These are phyloP conservation scores for Alligator mississippiensis DNA, from an alignment of 2,113 vertebrate genomes.

Conservation along the genomic window DNA sequence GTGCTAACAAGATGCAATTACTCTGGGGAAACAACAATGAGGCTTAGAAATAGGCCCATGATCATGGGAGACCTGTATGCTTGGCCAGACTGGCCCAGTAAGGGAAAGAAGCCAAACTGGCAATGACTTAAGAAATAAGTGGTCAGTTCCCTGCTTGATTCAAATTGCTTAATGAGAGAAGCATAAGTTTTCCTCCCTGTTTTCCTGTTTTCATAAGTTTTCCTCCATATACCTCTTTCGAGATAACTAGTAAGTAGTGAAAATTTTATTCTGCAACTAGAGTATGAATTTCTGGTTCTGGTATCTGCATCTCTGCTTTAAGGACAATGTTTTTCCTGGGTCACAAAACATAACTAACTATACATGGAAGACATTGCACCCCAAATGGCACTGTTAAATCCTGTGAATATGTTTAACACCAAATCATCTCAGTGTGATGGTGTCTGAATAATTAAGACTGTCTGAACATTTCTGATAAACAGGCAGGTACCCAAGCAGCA, in stretches of 20 bases:
- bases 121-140: neutral
- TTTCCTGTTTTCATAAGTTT: rapidly evolving
- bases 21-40: neutral
- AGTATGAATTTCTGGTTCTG: neutral
- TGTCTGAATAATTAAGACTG: neutral
- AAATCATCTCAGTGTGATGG: neutral
- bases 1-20: neutral
- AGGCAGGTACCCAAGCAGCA: rapidly evolving
- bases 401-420: neutral
- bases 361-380: neutral
- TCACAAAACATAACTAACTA: neutral
- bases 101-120: neutral
- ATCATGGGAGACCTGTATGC: neutral
- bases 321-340: rapidly evolving
- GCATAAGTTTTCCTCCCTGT: neutral
- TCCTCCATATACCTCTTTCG: neutral
- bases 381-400: neutral
- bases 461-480: neutral
- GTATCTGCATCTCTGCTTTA: neutral
- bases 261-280: neutral
- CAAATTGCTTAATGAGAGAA: neutral
- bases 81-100: neutral
- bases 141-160: neutral
- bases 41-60: neutral
- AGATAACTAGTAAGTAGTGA: neutral